Conservation (phyloP, 1,140 invertebrate species). For the Tribolium castaneum region DNA sequence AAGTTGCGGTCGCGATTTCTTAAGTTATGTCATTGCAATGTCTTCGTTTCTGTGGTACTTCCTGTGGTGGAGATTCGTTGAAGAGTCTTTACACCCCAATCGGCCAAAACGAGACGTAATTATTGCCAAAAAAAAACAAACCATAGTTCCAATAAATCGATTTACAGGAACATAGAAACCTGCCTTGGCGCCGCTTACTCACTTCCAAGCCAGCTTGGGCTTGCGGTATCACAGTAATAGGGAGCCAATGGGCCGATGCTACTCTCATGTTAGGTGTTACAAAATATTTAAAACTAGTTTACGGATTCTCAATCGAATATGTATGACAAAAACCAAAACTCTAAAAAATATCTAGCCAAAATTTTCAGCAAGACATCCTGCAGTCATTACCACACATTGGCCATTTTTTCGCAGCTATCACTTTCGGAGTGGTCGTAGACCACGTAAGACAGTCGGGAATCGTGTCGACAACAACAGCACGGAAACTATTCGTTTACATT, state of each 20-base stretch:
- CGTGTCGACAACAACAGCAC: constrained; percentile 70
- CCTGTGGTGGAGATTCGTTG: constrained; percentile 75
- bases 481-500: constrained; percentile 71
- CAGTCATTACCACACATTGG: constrained; percentile 70
- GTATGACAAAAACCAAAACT: constrained; percentile 56
- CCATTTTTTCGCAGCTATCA: constrained; percentile 70
- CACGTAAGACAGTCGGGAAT: constrained; percentile 68
- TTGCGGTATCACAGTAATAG: constrained; percentile 70
- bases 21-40: constrained; percentile 71
- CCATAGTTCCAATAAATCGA: too few relatives aligned
- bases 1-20: constrained; percentile 68
- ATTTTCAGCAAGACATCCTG: constrained; percentile 67
- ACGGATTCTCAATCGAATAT: constrained; percentile 70
- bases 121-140: background rate
- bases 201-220: constrained; percentile 71
- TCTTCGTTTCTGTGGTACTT: constrained; percentile 75
- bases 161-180: constrained; percentile 59
- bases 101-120: constrained; percentile 59
- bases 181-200: constrained; percentile 70
- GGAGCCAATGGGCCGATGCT: constrained; percentile 72
- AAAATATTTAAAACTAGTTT: constrained; percentile 71
- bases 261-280: constrained; percentile 70
- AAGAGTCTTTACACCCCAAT: constrained; percentile 67
- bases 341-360: background rate
- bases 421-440: constrained; percentile 70